Evolutionary conservation across 2,888 invertebrate species (phyloP).

Genomic region (Torymus aiolomorphi): DNA sequence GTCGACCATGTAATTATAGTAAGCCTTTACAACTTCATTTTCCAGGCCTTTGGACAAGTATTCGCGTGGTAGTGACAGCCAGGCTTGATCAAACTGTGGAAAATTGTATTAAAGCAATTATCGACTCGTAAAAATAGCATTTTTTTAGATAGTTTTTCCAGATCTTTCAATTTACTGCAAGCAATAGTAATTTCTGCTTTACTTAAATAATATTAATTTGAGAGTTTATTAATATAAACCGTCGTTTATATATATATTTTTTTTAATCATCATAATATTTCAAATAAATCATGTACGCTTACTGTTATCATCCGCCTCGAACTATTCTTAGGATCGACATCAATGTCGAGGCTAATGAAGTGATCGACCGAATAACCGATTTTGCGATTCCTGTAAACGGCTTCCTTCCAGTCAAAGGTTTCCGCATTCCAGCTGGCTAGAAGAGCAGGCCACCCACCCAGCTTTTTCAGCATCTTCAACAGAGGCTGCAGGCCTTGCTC

Average conservation of each 20-base stretch:
- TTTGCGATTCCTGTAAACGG: conserved; percentile 85
- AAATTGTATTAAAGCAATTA: background rate
- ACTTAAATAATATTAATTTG: no score
- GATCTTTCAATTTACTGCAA: no score
- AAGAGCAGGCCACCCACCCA: conserved; percentile 94
- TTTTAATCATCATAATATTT: no score
- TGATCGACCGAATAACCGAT: conserved; percentile 91
- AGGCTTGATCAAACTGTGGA: conserved; percentile 87
- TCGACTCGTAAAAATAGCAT: background rate
- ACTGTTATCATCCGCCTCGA: conserved; percentile 88
- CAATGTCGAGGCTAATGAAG: conserved; percentile 90
- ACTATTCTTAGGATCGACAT: conserved; percentile 90
- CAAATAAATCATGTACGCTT: conserved; percentile 71
- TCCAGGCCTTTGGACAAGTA: conserved; percentile 87
- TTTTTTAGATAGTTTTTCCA: conserved; percentile 20
- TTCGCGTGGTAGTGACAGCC: conserved; percentile 87
- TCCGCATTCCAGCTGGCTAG: conserved; percentile 83
- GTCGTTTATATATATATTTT: no score
- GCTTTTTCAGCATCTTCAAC: conserved; percentile 80
- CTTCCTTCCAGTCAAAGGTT: conserved; percentile 86
- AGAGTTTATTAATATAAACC: no score
- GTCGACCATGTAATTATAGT: conserved; percentile 89
- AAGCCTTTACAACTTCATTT: conserved; percentile 87
- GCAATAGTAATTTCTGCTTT: no score
- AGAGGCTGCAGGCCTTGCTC: conserved; percentile 84